Base-by-base conservation (phyloP, 2,888 invertebrate species). In the Eurytoma californica region DNA sequence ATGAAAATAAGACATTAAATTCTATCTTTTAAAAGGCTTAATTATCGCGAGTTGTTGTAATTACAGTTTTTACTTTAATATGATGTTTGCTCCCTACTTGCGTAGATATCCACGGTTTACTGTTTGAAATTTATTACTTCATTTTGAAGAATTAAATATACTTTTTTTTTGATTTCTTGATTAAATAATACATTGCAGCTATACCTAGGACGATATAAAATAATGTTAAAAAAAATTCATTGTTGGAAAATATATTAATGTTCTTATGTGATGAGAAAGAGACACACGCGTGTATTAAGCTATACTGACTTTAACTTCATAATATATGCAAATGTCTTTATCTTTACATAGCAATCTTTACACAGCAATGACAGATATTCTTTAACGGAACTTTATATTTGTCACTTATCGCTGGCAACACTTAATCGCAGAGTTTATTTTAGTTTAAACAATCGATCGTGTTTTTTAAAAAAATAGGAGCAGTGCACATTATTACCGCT, bases 341-440 rank as follows among this genome's bases (percentile, higher is more conserved):
- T 81, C 79, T 81, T 81, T 81, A 81, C 75, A 81, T 60, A 78
- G 78, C 78, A 69, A 76, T 78, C 78, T 76, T 79, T 81, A 79
- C 72, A 79, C 70, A 76, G 69, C 76, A 79, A 79, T 73, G 79
- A 76, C 72, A 77, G 63, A 72, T 69, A 79, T 77, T 67, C 65
- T 76, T 77, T 39, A 61, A 47, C 16, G 16, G 30, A 66, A 65
- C 72, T 79, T 70, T 73, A 73, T 79, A 76, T 72, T 78, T 68
- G 58, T 78, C 51, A 74, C 13, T 69, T 72, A 75, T 65, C 55
- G 65, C 20, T 12, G 30, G 72, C 18, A 58, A 70, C 30, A 76
- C 58, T 75, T 53, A 69, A 74, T 80, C 24, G 73, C 20, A 39
- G 14, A 65, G 72, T 81, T 73, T 76, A 72, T 76, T 81, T 81